Evolutionary conservation across 2,113 vertebrate species (phyloP), one percentile per base, ranked within the genome.

Genomic region (Vidua macroura): DNA sequence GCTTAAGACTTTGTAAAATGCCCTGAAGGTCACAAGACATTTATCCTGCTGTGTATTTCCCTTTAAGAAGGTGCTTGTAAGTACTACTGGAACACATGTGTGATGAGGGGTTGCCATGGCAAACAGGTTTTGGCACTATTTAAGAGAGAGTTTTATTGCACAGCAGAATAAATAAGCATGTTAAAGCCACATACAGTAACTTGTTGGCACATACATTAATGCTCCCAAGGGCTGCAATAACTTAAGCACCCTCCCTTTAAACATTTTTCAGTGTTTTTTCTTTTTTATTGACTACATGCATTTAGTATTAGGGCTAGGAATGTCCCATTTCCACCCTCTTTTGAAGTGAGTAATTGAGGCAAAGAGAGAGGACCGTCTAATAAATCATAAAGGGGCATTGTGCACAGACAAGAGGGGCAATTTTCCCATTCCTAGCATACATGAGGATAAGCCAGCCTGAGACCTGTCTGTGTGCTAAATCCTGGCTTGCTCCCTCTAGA

Each of bases 191-290:
- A 85, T 96, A 96, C 94, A 95, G 96, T 93, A 95, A 95, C 96
- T 97, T 95, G 94, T 96, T 97, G 96, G 97, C 96, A 95, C 96
- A 94, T 96, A 95, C 86, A 74, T 97, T 97, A 97, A 86, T 92
- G 93, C 88, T 97, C 95, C 96, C 95, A 86, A 86, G 94, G 92
- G 96, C 95, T 97, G 94, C 96, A 94, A 92, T 97, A 97, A 96
- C 92, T 96, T 95, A 93, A 95, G 95, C 92, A 92, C 94, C 85
- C 92, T 97, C 93, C 80, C 74, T 96, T 95, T 86, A 92, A 97
- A 95, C 48, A 78, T 95, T 96, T 95, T 96, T 95, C 84, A 90
- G 90, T 6, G 16, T 92, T 95, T 96, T 96, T 94, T 90, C 83
- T 72, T 67, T 94, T 94, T 96, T 96, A 97, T 96, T 96, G 96